Evolutionary conservation across 2,113 vertebrate genomes (phyloP), one percentile per base, ranked within the genome.

Genomic region (Caloenas nicobarica): DNA sequence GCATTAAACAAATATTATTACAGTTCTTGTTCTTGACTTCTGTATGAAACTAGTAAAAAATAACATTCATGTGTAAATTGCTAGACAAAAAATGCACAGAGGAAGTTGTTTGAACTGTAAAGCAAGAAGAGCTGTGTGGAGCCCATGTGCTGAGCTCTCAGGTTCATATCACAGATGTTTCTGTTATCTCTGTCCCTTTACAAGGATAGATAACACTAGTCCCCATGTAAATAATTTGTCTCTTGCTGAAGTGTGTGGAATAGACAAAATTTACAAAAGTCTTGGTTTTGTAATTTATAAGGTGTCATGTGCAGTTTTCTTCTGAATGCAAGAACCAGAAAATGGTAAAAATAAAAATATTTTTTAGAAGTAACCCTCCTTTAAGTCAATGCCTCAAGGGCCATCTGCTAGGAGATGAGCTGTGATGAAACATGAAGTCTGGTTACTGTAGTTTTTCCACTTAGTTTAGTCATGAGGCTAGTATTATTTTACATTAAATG

Each of bases 81-180:
- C 19, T 50, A 46, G 29, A 38, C 28, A 57, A 50, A 83, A 73
- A 65, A 26, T 13, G 12, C 4, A 0, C 6, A 51, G 40, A 60
- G 73, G 13, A 19, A 57, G 36, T 10, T 62, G 9, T 66, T 85
- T 81, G 44, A 76, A 57, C 16, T 36, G 11, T 33, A 86, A 65
- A 81, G 23, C 23, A 77, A 71, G 33, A 88, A 25, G 5, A 76
- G 5, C 2, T 57, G 17, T 26, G 26, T 38, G 38, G 53, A 64
- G 4, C 3, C 21, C n/a, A 25, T 21, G 22, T 58, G n/a, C 19
- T 54, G 8, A 68, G 23, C 33, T 21, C 14, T 0, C 0, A 58
- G 16, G 3, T 44, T 79, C 58, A 7, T 46, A 26, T 8, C 10
- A 33, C 9, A 38, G 24, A 44, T 46, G 12, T 31, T 76, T 84